Base-by-base conservation (phyloP, 2,888 invertebrate species). In the Liposcelis brunnea region DNA sequence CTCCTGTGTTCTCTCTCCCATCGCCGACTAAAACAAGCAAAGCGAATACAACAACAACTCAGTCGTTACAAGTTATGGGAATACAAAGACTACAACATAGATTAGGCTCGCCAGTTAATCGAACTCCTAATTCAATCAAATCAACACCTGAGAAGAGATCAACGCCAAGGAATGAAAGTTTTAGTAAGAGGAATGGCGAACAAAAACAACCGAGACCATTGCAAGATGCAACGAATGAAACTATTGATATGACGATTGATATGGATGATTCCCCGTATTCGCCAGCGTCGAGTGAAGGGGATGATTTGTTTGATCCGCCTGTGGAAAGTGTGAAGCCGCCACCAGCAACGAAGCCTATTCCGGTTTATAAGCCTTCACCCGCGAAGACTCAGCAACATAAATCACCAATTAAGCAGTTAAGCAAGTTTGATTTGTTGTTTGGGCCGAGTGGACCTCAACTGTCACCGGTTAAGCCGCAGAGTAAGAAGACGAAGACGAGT, bases 201-300 rank as follows among this genome's bases (percentile, higher is more conserved):
- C 43, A 50, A 14, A 47, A 51, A 48, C 49, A 21, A 44, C 1
- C 42, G 35, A 44, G 44, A 36, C 40, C 40, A 6, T 11, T 40
- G 6, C 40, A 40, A 18, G 40, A 40, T 35, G 11, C 21, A 35
- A 12, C 46, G 32, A 21, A 46, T 32, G 46, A 34, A 19, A 32
- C 15, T 31, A 12, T 42, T 5, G 40, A 40, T 18, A 40, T 40
- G 40, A 32, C 15, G 18, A 12, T 42, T 7, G 40, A 40, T 18
- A 40, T 40, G 40, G 40, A 40, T 11, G 40, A 40, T 52, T 86
- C 87, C 16, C 90, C 89, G 0, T 87, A 89, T 65, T 86, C 86
- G 42, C 87, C 87, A 0, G 86, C 83, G 38, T 84, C 85, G n/a
- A 81, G 80, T 55, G 81, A 87, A 62, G 85, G 83, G 59, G 85